These are phyloP conservation scores for Drosophila nigromelanica DNA, from an alignment of 1,140 invertebrate genomes.

Conservation along the genomic window DNA sequence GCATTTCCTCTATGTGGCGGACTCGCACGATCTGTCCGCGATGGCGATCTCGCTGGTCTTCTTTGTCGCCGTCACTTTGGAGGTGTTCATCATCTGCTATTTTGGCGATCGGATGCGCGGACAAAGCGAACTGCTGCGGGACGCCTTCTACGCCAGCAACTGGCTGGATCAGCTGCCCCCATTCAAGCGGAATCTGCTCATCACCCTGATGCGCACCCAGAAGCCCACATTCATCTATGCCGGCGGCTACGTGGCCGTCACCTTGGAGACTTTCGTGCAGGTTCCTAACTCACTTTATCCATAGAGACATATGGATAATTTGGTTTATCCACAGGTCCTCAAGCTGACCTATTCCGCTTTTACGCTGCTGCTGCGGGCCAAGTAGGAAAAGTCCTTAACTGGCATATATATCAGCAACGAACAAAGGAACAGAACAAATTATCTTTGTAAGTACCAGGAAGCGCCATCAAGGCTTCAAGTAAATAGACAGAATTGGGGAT, in stretches of 20 bases:
- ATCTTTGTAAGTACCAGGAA: too few species aligned
- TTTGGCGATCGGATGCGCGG: constrained; percentile 65
- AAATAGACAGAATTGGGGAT: too few species aligned
- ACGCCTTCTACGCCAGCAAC: constrained; percentile 73
- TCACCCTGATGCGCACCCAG: constrained; percentile 61
- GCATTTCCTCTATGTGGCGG: constrained; percentile 70
- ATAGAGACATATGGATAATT: too few species aligned
- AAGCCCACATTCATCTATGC: constrained; percentile 48
- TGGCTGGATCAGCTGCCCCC: constrained; percentile 61
- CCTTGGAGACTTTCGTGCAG: constrained; percentile 66
- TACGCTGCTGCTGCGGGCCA: constrained; percentile 58
- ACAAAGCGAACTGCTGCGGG: constrained; percentile 57
- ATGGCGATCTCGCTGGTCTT: constrained; percentile 70
- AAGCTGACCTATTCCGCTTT: constrained; percentile 62
- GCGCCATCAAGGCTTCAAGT: too few species aligned
- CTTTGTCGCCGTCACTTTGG: constrained; percentile 69
- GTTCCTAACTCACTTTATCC: constrained; percentile 13
- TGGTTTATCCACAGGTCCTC: constrained; percentile 47
- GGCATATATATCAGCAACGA: too few species aligned
- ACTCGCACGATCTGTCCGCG: constrained; percentile 53
- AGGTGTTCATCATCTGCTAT: constrained; percentile 73
- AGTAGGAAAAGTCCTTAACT: constrained; percentile 3
- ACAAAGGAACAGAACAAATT: too few species aligned
- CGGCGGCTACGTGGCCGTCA: constrained; percentile 62
- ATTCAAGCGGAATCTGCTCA: constrained; percentile 56